Conservation (phyloP, 2,113 vertebrate species). For the Dasyornis broadbenti region DNA sequence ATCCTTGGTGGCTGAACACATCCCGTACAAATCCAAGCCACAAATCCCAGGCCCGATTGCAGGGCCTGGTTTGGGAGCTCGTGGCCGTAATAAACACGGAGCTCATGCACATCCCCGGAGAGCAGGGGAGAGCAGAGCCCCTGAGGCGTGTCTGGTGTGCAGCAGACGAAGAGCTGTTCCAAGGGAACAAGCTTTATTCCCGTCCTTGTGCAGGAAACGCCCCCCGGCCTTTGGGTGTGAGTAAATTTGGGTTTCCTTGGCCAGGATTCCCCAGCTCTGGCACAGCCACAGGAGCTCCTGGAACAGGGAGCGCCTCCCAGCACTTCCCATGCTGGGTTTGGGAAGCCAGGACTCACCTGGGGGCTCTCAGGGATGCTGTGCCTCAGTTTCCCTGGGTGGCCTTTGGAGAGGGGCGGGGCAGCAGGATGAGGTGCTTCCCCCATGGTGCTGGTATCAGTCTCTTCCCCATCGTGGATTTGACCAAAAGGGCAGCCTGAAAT, state of each 20-base stretch:
- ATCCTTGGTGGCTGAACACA: too few species aligned
- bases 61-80: neutral
- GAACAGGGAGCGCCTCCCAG: neutral
- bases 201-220: neutral
- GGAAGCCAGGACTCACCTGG: neutral
- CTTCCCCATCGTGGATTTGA: neutral
- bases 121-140: neutral
- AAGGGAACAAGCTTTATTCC: neutral
- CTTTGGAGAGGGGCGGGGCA: neutral
- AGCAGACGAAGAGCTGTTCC: neutral
- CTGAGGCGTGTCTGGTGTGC: neutral
- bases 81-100: neutral
- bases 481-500: neutral
- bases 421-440: neutral
- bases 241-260: neutral
- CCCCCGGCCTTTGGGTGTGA: rapidly evolving
- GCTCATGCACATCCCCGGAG: rapidly evolving
- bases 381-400: neutral
- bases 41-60: too few species aligned
- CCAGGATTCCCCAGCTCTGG: neutral
- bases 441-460: rapidly evolving
- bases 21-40: too few species aligned
- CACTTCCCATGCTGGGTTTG: neutral
- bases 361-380: neutral
- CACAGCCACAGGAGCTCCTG: neutral